Base-by-base conservation (phyloP, 1,140 invertebrate species). In the Papilio dardanus region DNA sequence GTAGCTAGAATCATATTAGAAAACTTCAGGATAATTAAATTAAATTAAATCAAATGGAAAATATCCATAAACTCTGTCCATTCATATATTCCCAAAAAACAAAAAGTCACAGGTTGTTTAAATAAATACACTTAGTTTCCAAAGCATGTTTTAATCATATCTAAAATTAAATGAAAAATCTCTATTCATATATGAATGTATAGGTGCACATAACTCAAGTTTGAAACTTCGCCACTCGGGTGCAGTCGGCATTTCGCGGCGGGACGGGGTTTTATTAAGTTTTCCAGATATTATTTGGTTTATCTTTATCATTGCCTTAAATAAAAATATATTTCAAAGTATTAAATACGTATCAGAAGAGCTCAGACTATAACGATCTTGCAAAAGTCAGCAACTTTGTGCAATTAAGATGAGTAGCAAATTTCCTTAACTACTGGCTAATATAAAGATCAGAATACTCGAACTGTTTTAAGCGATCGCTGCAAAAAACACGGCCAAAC, bases 301-400 rank as follows among this genome's bases (percentile, higher is more conserved):
- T 14, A 90, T 74, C 71, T 90, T 90, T 42, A 90, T 69, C 37
- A 87, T 28, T 12, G 86, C 86, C 88, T 90, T 54, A 33, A 79
- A 73, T 62, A 73, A 66, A 46, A 46, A 19, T 5, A 46, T 73
- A 54, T 30, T 54, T 33, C 3, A 28, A 14, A 1, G 12, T 16
- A 62, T 28, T 6, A 58, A n/a, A 58, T 54, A 3, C 50, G 12
- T n/a, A 16, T 58, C 54, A 58, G 12, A 14, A 58, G n/a, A n/a
- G n/a, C n/a, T n/a, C n/a, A n/a, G n/a, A n/a, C n/a, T n/a, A n/a
- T n/a, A n/a, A n/a, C n/a, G n/a, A n/a, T n/a, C n/a, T n/a, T n/a
- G n/a, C n/a, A n/a, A n/a, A n/a, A n/a, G n/a, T n/a, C n/a, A n/a
- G n/a, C n/a, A n/a, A n/a, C n/a, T n/a, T n/a, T n/a, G n/a, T n/a